Percentiles rank a stretch among this genome's conserved stretches.
Conservation (phyloP, 2,113 vertebrate genomes). For the Cygnus buccinator region DNA sequence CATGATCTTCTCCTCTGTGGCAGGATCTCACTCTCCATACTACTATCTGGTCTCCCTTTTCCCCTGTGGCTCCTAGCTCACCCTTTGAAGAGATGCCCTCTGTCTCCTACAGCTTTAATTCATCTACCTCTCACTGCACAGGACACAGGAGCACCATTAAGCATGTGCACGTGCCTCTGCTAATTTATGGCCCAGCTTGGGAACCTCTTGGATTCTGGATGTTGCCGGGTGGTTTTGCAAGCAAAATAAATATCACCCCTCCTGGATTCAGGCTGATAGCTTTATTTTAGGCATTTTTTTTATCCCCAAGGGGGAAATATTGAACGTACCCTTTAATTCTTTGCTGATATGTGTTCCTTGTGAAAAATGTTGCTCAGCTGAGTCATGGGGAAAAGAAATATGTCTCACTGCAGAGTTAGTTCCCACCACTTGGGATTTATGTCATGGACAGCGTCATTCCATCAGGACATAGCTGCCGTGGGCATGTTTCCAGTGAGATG, state of each 20-base stretch:
- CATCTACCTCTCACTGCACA: fast-evolving
- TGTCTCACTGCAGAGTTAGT: not conserved
- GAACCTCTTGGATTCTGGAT: not conserved
- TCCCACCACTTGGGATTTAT: not conserved
- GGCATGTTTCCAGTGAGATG: not conserved
- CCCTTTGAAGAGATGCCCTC: not conserved
- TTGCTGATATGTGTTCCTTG: not conserved
- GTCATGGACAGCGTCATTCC: not conserved
- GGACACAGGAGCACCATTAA: not conserved
- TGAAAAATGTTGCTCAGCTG: slow-evolving; percentile 3
- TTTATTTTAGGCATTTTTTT: not conserved
- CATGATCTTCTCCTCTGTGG: not conserved
- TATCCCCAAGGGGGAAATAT: not conserved
- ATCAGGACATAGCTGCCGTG: not conserved
- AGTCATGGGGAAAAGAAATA: not conserved
- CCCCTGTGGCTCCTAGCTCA: not conserved
- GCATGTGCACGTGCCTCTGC: not conserved
- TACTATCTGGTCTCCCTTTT: not conserved
- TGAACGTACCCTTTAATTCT: not conserved
- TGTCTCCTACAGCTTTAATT: not conserved
- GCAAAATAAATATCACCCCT: not conserved
- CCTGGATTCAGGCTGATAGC: not conserved
- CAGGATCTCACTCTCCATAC: not conserved
- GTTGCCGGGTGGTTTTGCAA: not conserved
- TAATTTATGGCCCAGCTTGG: not conserved